phyloP scores from a whole-genome alignment of 2,797 vertebrate species.

The Rhincodon typus region DNA sequence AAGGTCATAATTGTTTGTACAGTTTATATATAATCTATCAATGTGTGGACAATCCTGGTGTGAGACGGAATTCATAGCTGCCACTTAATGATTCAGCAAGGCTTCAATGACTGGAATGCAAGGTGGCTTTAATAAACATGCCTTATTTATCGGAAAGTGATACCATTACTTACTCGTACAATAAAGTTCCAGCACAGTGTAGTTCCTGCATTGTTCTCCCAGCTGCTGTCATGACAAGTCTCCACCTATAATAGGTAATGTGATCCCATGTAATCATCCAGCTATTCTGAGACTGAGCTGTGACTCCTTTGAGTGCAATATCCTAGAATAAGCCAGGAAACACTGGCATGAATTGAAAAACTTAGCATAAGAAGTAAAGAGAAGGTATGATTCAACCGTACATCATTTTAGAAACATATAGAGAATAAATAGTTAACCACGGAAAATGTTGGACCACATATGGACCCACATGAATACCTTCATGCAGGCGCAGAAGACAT shows the following conservation, averaged over 20 bases:
- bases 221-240: not conserved
- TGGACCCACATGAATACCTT: too few species aligned
- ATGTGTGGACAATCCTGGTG: not conserved
- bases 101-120: not conserved
- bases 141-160: not conserved
- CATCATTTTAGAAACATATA: too few species aligned
- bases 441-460: too few species aligned
- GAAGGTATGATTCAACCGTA: not conserved
- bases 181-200: not conserved
- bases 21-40: not conserved
- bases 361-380: not conserved
- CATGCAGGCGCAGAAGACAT: too few species aligned
- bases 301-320: not conserved
- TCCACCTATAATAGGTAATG: not conserved
- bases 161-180: not conserved
- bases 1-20: constrained; percentile 2
- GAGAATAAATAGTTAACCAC: too few species aligned
- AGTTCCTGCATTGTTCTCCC: not conserved
- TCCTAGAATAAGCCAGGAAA: not conserved
- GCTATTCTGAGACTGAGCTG: not conserved
- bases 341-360: not conserved
- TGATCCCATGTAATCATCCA: not conserved
- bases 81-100: not conserved
- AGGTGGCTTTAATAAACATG: not conserved
- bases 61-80: too few species aligned